Percentiles rank a stretch among this genome's conserved stretches.
Evolutionary conservation across 2,797 vertebrate genomes (phyloP).

Genomic region (Karalla daura): DNA sequence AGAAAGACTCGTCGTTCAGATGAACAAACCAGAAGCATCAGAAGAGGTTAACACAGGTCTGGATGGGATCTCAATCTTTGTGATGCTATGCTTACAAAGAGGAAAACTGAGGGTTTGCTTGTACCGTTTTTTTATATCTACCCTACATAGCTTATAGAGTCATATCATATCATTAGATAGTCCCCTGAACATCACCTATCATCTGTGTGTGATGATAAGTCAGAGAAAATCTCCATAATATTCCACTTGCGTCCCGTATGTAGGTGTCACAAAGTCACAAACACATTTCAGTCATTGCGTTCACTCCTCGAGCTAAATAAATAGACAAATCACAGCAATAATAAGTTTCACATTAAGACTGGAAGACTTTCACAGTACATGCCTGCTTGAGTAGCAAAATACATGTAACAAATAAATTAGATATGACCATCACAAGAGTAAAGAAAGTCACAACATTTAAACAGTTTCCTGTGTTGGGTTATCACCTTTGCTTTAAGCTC

Average conservation of each 20-base stretch:
- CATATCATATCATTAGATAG: constrained; percentile 43
- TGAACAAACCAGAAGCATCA: constrained; percentile 41
- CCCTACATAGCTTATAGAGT: constrained; percentile 69
- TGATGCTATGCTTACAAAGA: constrained; percentile 57
- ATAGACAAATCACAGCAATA: constrained; percentile 66
- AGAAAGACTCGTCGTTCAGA: constrained; percentile 37
- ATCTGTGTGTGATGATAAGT: constrained; percentile 15
- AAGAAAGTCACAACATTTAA: constrained; percentile 67
- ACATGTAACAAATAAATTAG: constrained; percentile 69
- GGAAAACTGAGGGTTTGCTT: constrained; percentile 67
- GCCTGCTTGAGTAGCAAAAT: constrained; percentile 77
- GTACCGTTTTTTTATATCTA: constrained; percentile 23
- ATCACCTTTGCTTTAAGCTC: constrained; percentile 53
- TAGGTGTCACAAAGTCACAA: constrained; percentile 36
- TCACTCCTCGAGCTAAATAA: constrained; percentile 51
- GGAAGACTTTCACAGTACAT: constrained; percentile 85
- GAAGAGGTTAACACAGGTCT: constrained; percentile 47
- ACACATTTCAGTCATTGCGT: constrained; percentile 37
- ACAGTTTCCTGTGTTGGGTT: constrained; percentile 66
- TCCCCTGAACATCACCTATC: constrained; percentile 40
- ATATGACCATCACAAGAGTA: constrained; percentile 69
- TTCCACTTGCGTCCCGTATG: constrained; percentile 51
- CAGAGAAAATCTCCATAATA: constrained; percentile 3
- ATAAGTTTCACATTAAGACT: constrained; percentile 71
- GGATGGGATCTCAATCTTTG: constrained; percentile 44